Conservation (phyloP, 2,113 vertebrate genomes). For the Euleptes europaea region DNA sequence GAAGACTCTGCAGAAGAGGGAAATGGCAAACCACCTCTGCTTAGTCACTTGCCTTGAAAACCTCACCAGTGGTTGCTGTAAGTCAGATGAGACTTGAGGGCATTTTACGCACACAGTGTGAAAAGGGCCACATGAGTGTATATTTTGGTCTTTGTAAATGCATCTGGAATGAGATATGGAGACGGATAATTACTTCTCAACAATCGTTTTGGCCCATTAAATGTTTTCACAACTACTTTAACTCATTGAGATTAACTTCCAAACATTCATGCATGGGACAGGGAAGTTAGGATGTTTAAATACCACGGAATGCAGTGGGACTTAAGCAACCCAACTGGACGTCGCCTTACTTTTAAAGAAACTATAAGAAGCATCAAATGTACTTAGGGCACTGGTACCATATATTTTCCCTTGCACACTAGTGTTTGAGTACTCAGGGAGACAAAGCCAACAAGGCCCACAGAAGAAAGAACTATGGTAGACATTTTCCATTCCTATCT, state of each 20-base stretch:
- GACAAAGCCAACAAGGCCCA: neutral
- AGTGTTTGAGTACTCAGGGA: neutral
- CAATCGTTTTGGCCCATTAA: neutral
- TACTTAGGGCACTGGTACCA: too few species aligned
- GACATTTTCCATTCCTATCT: neutral
- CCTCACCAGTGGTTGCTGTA: too few species aligned
- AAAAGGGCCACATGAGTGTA: neutral
- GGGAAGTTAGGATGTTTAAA: neutral
- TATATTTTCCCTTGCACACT: neutral
- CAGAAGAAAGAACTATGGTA: neutral
- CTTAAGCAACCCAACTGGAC: neutral
- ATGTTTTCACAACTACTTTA: neutral
- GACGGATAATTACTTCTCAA: neutral
- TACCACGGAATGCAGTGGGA: neutral
- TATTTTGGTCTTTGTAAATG: neutral
- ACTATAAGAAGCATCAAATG: neutral
- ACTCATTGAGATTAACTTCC: neutral
- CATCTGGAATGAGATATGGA: neutral
- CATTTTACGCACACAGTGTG: too few species aligned
- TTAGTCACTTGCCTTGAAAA: too few species aligned
- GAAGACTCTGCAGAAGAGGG: too few species aligned
- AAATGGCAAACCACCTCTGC: too few species aligned
- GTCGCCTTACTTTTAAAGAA: neutral
- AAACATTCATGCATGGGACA: neutral
- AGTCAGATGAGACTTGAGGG: too few species aligned